These are phyloP conservation scores for Popillia japonica DNA, from an alignment of 1,140 invertebrate genomes.

Conservation along the genomic window DNA sequence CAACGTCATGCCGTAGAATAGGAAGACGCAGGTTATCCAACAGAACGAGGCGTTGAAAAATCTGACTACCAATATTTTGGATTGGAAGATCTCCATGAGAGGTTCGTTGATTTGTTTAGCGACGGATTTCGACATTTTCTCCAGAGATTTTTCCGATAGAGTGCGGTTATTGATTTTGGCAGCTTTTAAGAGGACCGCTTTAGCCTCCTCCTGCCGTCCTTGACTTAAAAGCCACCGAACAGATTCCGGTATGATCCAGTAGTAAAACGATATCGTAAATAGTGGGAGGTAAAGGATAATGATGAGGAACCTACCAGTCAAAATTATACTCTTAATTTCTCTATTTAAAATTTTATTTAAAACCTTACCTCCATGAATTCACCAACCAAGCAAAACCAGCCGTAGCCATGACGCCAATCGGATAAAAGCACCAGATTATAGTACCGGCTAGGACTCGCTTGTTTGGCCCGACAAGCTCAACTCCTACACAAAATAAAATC, in stretches of 20 bases:
- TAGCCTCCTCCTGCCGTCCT: constrained; percentile 63
- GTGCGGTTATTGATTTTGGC: constrained; percentile 70
- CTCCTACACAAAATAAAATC: constrained; percentile 58
- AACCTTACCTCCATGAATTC: constrained; percentile 69
- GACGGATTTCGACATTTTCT: constrained; percentile 48
- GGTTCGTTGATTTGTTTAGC: constrained; percentile 55
- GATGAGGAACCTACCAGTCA: constrained; percentile 62
- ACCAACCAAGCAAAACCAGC: constrained; percentile 76
- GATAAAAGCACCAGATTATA: constrained; percentile 74
- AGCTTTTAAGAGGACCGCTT: constrained; percentile 55
- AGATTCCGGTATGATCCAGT: constrained; percentile 63
- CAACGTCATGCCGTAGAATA: constrained; percentile 84
- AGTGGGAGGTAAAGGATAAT: constrained; percentile 56
- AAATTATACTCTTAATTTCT: constrained; percentile 32
- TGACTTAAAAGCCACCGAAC: constrained; percentile 63
- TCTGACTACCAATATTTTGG: constrained; percentile 67
- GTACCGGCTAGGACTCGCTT: constrained; percentile 78
- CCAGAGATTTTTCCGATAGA: constrained; percentile 65
- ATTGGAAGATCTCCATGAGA: constrained; percentile 65
- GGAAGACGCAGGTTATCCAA: constrained; percentile 75
- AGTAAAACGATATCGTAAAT: constrained; percentile 52
- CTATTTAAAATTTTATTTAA: too few species aligned
- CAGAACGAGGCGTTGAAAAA: constrained; percentile 72
- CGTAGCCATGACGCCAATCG: constrained; percentile 76
- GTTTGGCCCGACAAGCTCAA: constrained; percentile 73